Evolutionary conservation across 2,888 invertebrate genomes (phyloP).

Genomic region (Incurvaria masculella): DNA sequence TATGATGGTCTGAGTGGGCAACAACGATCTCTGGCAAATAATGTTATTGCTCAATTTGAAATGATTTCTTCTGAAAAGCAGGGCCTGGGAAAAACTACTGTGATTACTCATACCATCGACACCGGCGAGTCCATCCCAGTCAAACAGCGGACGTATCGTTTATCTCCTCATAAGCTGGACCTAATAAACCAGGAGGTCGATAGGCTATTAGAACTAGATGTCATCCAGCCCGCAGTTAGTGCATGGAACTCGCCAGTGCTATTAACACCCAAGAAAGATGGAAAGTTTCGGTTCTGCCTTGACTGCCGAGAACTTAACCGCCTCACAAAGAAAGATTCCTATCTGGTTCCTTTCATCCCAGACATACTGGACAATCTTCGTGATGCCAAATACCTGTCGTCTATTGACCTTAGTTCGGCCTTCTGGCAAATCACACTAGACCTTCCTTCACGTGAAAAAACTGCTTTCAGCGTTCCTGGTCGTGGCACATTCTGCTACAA

Average conservation of each 20-base stretch:
- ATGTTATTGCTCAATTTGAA: neutral
- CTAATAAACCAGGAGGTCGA: constrained; percentile 15
- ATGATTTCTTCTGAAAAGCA: neutral
- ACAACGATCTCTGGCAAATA: neutral
- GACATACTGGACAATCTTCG: constrained; percentile 20
- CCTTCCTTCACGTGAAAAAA: constrained; percentile 3
- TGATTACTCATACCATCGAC: neutral
- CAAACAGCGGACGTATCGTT: constrained; percentile 11
- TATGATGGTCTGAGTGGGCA: neutral
- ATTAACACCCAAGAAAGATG: constrained; percentile 16
- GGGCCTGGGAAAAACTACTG: neutral
- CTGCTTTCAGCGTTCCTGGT: constrained; percentile 14
- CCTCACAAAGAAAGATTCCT: constrained; percentile 9
- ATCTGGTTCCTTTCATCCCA: constrained; percentile 16
- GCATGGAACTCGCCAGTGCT: constrained; percentile 19
- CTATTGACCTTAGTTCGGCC: constrained; percentile 16
- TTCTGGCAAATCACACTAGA: constrained; percentile 8
- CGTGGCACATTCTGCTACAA: constrained; percentile 15
- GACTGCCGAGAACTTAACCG: constrained; percentile 13
- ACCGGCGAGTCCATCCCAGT: constrained; percentile 2
- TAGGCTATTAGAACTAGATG: constrained; percentile 15
- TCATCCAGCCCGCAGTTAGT: constrained; percentile 18
- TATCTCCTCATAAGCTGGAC: constrained; percentile 10
- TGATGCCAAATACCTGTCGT: constrained; percentile 17
- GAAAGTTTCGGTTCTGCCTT: constrained; percentile 14